A percentile compares a stretch with the other conserved stretches of the same genome.
Evolutionary conservation across 2,888 invertebrate genomes (phyloP).

Genomic region (Phyllotreta cruciferae): DNA sequence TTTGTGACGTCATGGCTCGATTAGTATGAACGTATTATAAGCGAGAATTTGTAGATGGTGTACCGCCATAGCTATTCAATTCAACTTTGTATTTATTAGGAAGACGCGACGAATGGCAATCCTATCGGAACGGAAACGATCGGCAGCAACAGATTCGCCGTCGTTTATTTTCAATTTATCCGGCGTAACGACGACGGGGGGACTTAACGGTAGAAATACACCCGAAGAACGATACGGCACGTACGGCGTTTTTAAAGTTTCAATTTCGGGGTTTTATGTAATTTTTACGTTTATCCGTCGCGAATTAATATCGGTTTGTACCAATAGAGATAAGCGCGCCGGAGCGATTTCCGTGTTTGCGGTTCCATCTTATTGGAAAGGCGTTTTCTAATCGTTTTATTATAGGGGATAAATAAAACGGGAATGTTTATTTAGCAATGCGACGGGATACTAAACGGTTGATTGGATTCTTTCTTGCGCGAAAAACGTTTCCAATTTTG

Average conservation of each 20-base stretch:
- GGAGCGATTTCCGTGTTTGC: slow-evolving; percentile 38
- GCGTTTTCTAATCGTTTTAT: slow-evolving; percentile 12
- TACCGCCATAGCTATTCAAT: neutral
- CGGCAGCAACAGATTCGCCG: slow-evolving; percentile 37
- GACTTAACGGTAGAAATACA: slow-evolving; percentile 43
- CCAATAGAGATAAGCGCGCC: slow-evolving; percentile 39
- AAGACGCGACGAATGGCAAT: slow-evolving; percentile 1
- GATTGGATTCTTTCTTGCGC: neutral
- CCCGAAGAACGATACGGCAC: slow-evolving; percentile 40
- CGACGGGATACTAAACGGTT: neutral
- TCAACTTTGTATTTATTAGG: slow-evolving; percentile 4
- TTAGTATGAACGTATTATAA: no score
- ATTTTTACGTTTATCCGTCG: slow-evolving; percentile 37
- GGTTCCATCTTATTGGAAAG: slow-evolving; percentile 9
- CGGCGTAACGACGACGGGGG: slow-evolving; percentile 37
- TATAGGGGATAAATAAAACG: neutral
- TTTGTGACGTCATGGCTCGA: no score
- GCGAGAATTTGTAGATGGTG: neutral
- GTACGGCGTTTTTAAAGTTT: slow-evolving; percentile 45
- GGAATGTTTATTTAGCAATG: slow-evolving; percentile 12
- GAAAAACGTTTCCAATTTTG: neutral
- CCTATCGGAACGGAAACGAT: slow-evolving; percentile 27
- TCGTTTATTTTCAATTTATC: slow-evolving; percentile 48
- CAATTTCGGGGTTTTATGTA: slow-evolving; percentile 43
- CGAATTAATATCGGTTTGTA: slow-evolving; percentile 41